Evolutionary conservation across 1,140 invertebrate genomes (phyloP).

Genomic region (Ruditapes philippinarum): DNA sequence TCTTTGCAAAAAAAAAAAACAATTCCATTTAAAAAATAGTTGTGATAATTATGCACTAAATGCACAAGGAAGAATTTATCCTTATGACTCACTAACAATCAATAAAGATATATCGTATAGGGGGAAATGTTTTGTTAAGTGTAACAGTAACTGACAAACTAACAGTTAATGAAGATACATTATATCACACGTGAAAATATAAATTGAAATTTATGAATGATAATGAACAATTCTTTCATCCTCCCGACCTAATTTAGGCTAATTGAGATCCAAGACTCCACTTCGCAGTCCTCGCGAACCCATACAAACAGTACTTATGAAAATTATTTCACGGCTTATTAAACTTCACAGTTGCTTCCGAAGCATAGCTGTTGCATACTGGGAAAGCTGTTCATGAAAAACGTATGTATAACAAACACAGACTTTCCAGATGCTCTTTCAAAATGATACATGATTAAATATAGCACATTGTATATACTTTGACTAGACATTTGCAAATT

Average conservation of each 20-base stretch:
- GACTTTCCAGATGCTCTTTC: constrained; percentile 40
- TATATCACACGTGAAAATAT: constrained; percentile 34
- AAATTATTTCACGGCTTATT: constrained; percentile 64
- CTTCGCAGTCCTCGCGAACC: constrained; percentile 25
- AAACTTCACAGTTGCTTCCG: constrained; percentile 53
- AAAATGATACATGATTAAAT: constrained; percentile 63
- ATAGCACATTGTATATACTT: constrained; percentile 60
- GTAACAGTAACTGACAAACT: constrained; percentile 23
- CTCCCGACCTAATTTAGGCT: constrained; percentile 7
- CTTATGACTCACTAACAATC: background rate
- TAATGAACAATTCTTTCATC: constrained; percentile 33
- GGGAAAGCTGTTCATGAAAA: constrained; percentile 27
- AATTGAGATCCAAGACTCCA: constrained; percentile 47
- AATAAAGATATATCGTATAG: background rate
- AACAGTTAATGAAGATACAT: constrained; percentile 7
- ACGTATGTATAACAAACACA: constrained; percentile 40
- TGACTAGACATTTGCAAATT: constrained; percentile 53
- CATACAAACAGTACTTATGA: constrained; percentile 38
- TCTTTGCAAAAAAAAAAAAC: too few species aligned
- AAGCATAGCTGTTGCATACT: constrained; percentile 3
- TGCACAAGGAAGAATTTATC: background rate
- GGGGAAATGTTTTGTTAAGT: constrained; percentile 2
- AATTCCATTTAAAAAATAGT: too few species aligned
- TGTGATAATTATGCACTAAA: background rate
- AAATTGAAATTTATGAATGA: constrained; percentile 38